Evolutionary conservation across 2,113 vertebrate genomes (phyloP), one percentile per base, ranked within the genome.

Genomic region (Zosterops lateralis): DNA sequence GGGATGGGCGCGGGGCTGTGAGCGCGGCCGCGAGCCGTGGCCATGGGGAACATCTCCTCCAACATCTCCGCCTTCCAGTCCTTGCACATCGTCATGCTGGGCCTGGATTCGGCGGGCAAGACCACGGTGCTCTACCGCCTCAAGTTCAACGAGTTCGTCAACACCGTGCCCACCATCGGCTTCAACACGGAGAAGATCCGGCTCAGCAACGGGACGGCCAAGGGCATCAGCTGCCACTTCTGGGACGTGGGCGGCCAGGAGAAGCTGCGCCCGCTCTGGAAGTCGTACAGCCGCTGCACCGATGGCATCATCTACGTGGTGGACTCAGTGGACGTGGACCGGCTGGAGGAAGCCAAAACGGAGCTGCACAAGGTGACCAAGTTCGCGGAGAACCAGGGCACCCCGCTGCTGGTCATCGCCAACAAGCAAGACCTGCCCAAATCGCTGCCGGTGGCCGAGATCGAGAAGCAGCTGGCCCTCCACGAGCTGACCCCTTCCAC

Each of bases 291-390:
- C 96, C 98, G 99, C 57, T 99, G 99, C 96, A 99, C 99, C 13
- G 99, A 99, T 57, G 99, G 99, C 62, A 99, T 99, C 97, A 99
- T 99, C 76, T 99, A 99, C 80, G 99, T 99, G 70, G 99, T 99
- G 98, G 99, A 99, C 98, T 99, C 99, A 0, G 99, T 99, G 94
- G 99, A 99, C 82, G 98, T 98, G 60, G 99, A 99, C 94, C 94
- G 99, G 71, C 97, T 99, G 95, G 99, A 99, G 97, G 99, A 99
- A 92, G 99, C 99, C 93, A 99, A 98, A 92, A 99, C 99, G 0
- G 99, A 99, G 76, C 98, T 99, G 90, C 99, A 99, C 97, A 99
- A 99, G 97, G 99, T 99, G 96, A 99, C 99, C 93, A 99, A 99
- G 97, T 99, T 99, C 62, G 98, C 99, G 3, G 99, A 99, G 98